Evolutionary conservation across 2,113 vertebrate genomes (phyloP), one percentile per base, ranked within the genome.

Genomic region (Galemys pyrenaicus): DNA sequence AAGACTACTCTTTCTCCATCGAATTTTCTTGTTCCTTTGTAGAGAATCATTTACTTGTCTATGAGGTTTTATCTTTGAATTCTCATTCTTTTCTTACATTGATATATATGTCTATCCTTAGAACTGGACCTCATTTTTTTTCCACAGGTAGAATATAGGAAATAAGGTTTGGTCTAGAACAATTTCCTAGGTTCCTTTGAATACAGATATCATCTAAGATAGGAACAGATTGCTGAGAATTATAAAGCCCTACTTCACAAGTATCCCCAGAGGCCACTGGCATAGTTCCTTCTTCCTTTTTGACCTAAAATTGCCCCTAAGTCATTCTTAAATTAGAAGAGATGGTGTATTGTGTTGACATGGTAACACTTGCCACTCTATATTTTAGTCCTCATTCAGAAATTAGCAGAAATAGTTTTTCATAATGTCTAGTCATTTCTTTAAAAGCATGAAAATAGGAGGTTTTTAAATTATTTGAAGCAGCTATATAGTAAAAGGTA

Each of bases 401-500:
- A 77, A 84, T 35, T 82, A 64, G n/a, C 24, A 77, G 22, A 85
- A 65, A 74, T 80, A 64, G 11, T 11, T 58, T 67, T 92, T 88
- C 30, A 56, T 58, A n/a, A 44, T 74, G 49, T 15, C 24, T 75
- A 70, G 12, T 70, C 28, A 70, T 79, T 49, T 87, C 37, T 89
- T 74, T 30, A 84, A 74, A 96, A 91, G 24, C 68, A 78, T 1
- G 78, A 67, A 94, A 77, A 51, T 22, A n/a, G 44, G 13, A 83
- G 0, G 6, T 80, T 51, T 94, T 54, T 58, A 82, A 64, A 90
- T 39, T 12, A 85, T 71, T 58, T 88, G 62, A 62, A 94, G 64
- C 26, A 2, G n/a, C 28, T 58, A 6, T 58, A 6, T 37, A n/a
- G 26, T 20, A 87, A 92, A 88, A 87, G 24, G 12, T 60, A 83